Percentiles rank a stretch among this genome's conserved stretches.
phyloP scores from a whole-genome alignment of 1,140 invertebrate species.

The Drosophila quadrilineata region DNA sequence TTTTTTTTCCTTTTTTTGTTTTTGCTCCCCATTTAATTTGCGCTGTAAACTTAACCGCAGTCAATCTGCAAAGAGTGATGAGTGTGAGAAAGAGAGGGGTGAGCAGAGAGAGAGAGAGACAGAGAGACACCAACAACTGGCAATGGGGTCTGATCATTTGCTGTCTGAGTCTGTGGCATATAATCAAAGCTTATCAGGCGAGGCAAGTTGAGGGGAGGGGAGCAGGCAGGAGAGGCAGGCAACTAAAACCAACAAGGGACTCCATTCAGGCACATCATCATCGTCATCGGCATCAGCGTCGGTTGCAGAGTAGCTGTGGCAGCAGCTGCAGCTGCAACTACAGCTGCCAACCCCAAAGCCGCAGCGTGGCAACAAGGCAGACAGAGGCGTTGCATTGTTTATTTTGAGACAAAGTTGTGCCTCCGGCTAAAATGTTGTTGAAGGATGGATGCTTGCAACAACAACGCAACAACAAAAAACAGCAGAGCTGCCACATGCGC shows the following conservation, averaged over 20 bases:
- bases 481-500: too few relatives aligned
- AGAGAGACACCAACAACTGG: too few relatives aligned
- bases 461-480: background rate
- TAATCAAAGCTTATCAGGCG: conserved; percentile 46
- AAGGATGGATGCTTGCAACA: conserved; percentile 9
- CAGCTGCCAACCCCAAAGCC: too few relatives aligned
- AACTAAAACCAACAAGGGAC: conserved; percentile 6
- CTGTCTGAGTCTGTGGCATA: conserved; percentile 34
- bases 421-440: conserved; percentile 7
- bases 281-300: too few relatives aligned
- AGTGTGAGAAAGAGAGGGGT: too few relatives aligned
- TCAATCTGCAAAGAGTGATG: too few relatives aligned
- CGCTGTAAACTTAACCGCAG: background rate
- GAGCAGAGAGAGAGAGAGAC: too few relatives aligned
- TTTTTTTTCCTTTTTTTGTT: background rate
- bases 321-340: conserved; percentile 7
- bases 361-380: conserved; percentile 8
- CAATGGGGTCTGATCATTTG: conserved; percentile 8
- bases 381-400: conserved; percentile 39
- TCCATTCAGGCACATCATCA: background rate
- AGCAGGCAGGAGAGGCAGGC: background rate
- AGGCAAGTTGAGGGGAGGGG: background rate
- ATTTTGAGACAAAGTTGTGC: conserved; percentile 39
- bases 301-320: too few relatives aligned
- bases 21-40: conserved; percentile 18